Conservation (phyloP, 2,113 vertebrate species). For the Uria lomvia region DNA sequence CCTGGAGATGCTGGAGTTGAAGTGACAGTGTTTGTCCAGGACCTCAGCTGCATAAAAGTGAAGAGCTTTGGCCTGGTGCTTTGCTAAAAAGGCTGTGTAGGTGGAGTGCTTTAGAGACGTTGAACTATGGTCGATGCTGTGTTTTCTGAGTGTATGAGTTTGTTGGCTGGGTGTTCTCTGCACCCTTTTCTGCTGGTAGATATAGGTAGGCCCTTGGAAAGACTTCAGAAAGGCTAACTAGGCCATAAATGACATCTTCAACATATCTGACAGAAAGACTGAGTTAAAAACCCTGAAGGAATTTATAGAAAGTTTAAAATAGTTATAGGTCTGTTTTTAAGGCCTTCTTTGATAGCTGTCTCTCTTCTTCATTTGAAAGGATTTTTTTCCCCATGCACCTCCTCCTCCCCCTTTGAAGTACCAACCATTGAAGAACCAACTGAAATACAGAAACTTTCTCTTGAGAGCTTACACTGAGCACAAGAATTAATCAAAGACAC, state of each 20-base stretch:
- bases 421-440: neutral
- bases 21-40: neutral
- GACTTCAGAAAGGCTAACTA: neutral
- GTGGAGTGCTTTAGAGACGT: neutral
- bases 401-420: rapidly evolving
- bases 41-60: neutral
- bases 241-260: neutral
- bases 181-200: neutral
- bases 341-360: neutral
- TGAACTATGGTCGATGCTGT: neutral
- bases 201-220: neutral
- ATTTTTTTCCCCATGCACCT: neutral
- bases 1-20: neutral
- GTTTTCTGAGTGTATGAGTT: neutral
- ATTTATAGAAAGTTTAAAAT: neutral
- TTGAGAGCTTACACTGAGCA: neutral
- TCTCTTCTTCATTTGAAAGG: neutral
- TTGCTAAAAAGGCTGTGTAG: neutral
- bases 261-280: neutral
- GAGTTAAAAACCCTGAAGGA: neutral
- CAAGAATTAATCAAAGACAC: neutral
- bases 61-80: neutral
- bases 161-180: neutral
- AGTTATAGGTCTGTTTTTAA: neutral
- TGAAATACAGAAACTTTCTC: neutral